phyloP scores from a whole-genome alignment of 2,888 invertebrate species.

The Tuta absoluta region DNA sequence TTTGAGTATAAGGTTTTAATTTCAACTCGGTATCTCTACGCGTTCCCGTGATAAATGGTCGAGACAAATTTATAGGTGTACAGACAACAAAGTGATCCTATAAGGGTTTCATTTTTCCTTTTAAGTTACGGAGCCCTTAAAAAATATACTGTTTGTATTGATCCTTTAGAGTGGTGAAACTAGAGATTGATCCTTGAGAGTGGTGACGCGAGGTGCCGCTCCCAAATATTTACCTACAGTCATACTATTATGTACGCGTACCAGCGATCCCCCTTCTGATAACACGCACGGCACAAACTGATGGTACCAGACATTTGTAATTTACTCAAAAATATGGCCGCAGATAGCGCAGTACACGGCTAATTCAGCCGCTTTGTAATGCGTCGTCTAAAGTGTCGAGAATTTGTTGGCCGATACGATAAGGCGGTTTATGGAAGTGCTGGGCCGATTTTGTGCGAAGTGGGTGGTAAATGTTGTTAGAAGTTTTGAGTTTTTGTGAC shows the following conservation, averaged over 20 bases:
- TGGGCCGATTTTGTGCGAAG: neutral
- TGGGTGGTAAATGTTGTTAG: slow-evolving; percentile 11
- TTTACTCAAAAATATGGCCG: slow-evolving; percentile 78
- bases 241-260: slow-evolving; percentile 53
- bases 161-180: too few species aligned
- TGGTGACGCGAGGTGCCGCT: too few species aligned
- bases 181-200: too few species aligned
- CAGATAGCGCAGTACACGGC: slow-evolving; percentile 67
- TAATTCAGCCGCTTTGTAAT: slow-evolving; percentile 59
- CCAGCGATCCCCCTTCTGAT: slow-evolving; percentile 73
- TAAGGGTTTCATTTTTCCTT: too few species aligned
- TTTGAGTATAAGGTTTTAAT: too few species aligned
- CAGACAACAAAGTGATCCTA: too few species aligned
- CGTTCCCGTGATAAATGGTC: too few species aligned
- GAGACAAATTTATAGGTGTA: too few species aligned
- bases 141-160: too few species aligned
- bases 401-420: slow-evolving; percentile 45
- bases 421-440: slow-evolving; percentile 1
- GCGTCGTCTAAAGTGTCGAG: slow-evolving; percentile 50
- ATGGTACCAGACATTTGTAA: slow-evolving; percentile 81
- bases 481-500: neutral
- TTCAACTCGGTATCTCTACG: too few species aligned
- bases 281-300: slow-evolving; percentile 73
- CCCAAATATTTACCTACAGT: neutral
- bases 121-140: too few species aligned